Evolutionary conservation across 2,797 vertebrate genomes (phyloP).

Genomic region (Paramormyrops hopkinsi): DNA sequence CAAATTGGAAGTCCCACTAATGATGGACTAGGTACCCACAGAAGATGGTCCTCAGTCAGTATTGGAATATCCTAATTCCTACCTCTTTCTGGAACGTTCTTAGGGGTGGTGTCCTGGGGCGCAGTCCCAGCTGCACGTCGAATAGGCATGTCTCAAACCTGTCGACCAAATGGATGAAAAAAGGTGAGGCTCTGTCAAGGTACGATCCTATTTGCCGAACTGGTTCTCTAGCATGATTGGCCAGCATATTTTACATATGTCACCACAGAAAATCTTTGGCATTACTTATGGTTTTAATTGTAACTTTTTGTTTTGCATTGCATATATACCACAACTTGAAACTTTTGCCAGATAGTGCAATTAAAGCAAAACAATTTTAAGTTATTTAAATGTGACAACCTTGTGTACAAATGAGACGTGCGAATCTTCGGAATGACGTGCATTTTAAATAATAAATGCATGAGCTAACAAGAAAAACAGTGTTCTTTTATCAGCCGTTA

Average conservation of each 20-base stretch:
- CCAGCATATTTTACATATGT: background rate
- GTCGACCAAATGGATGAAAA: background rate
- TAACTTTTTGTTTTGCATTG: background rate
- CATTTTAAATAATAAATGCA: slow-evolving; percentile 4
- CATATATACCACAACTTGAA: background rate
- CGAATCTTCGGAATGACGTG: background rate
- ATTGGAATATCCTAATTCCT: slow-evolving; percentile 37
- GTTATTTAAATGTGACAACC: background rate
- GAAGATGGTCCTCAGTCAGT: background rate
- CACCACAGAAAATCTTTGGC: background rate
- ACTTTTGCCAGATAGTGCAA: background rate
- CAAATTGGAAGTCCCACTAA: background rate
- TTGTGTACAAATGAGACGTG: background rate
- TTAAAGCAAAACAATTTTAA: background rate
- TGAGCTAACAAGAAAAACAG: background rate
- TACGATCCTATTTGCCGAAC: background rate
- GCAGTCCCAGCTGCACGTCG: slow-evolving; percentile 78
- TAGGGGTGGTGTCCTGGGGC: slow-evolving; percentile 77
- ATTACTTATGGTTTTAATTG: background rate
- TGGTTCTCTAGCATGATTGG: background rate
- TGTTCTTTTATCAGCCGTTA: background rate
- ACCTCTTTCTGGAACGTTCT: slow-evolving; percentile 73
- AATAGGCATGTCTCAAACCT: slow-evolving; percentile 78
- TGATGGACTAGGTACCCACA: background rate
- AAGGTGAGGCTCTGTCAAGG: background rate